Conservation (phyloP, 2,888 invertebrate genomes). For the Drymonia ruficornis region DNA sequence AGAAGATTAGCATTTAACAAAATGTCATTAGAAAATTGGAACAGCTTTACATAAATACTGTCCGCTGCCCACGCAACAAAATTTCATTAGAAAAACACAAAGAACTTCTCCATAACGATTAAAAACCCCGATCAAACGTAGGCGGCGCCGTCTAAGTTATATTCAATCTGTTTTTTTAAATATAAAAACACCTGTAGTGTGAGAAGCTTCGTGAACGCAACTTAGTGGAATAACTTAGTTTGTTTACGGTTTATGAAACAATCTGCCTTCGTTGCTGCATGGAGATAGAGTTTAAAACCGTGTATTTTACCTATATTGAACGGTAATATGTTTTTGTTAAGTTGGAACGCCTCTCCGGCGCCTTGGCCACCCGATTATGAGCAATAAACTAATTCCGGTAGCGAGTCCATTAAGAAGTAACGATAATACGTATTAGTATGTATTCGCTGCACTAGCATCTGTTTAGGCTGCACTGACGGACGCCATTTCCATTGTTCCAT, state of each 20-base stretch:
- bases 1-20: background rate
- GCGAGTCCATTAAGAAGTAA: slow-evolving; percentile 69
- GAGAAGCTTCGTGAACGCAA: slow-evolving; percentile 62
- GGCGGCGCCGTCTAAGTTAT: slow-evolving; percentile 58
- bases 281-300: slow-evolving; percentile 37
- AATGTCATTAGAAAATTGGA: slow-evolving; percentile 5
- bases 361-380: slow-evolving; percentile 73
- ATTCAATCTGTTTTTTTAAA: slow-evolving; percentile 53
- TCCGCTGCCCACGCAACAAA: slow-evolving; percentile 1
- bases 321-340: slow-evolving; percentile 43
- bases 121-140: slow-evolving; percentile 61
- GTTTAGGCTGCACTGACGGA: slow-evolving; percentile 27
- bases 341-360: slow-evolving; percentile 75
- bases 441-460: slow-evolving; percentile 39
- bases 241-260: slow-evolving; percentile 24
- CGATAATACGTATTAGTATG: slow-evolving; percentile 63
- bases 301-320: slow-evolving; percentile 14
- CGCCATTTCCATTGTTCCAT: slow-evolving; percentile 35
- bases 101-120: slow-evolving; percentile 50
- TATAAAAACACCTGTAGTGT: slow-evolving; percentile 77
- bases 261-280: slow-evolving; percentile 15
- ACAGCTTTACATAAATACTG: slow-evolving; percentile 3
- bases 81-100: slow-evolving; percentile 31
- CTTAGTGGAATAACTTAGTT: slow-evolving; percentile 35
- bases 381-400: slow-evolving; percentile 83